These are phyloP conservation scores for Carposina sasakii DNA, from an alignment of 1,140 invertebrate genomes.

Conservation along the genomic window DNA sequence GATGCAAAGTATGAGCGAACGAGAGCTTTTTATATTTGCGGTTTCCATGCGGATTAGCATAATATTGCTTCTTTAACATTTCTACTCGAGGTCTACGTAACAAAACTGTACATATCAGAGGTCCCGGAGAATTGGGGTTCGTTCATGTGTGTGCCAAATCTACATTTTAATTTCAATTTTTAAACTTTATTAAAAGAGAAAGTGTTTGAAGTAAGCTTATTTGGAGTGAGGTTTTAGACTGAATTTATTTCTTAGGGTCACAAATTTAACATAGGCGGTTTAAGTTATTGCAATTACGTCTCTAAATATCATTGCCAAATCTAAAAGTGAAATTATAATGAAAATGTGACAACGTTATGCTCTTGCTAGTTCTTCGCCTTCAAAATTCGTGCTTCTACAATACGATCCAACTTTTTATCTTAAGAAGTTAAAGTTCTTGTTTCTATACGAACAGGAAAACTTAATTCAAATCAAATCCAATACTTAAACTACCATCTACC, in stretches of 20 bases:
- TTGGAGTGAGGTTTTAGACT: neutral
- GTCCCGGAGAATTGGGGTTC: neutral
- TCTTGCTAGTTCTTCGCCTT: neutral
- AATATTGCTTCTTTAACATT: constrained; percentile 66
- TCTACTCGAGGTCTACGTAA: constrained; percentile 42
- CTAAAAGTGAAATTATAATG: too few relatives aligned
- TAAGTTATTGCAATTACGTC: too few relatives aligned
- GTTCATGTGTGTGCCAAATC: neutral
- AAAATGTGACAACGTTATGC: too few relatives aligned
- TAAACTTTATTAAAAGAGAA: neutral
- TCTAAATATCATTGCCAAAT: too few relatives aligned
- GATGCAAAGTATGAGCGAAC: constrained; percentile 65
- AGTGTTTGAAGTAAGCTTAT: neutral
- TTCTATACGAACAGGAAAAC: too few relatives aligned
- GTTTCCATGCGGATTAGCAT: constrained; percentile 54
- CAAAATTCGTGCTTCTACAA: neutral
- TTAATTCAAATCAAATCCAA: neutral
- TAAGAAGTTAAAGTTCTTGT: neutral
- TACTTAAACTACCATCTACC: too few relatives aligned
- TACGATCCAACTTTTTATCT: neutral
- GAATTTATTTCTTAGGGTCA: neutral
- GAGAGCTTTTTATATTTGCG: constrained; percentile 68
- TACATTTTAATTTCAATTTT: constrained; percentile 13
- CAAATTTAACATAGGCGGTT: neutral
- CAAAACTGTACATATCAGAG: constrained; percentile 24